Percentiles rank a stretch among this genome's conserved stretches.
These are phyloP conservation scores for Chloroclystis v-ata DNA, from an alignment of 2,888 invertebrate genomes.

Conservation along the genomic window DNA sequence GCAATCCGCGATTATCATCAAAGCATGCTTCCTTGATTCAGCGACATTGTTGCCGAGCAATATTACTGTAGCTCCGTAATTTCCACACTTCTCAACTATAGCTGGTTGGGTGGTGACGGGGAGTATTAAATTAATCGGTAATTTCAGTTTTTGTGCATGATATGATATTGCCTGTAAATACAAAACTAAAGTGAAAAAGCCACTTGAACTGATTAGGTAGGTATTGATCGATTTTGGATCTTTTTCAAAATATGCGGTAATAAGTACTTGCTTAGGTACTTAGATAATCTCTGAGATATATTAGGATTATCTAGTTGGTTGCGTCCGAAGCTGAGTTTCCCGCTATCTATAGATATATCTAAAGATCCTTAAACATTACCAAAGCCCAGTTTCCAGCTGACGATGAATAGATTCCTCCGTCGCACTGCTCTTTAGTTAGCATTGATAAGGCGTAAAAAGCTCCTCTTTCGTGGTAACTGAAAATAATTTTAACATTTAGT, in stretches of 20 bases:
- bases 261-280: too few relatives aligned
- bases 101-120: slow-evolving; percentile 88
- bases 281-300: too few relatives aligned
- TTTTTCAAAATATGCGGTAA: too few relatives aligned
- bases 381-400: slow-evolving; percentile 95
- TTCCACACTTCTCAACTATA: slow-evolving; percentile 86
- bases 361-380: slow-evolving; percentile 34
- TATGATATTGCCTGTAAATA: slow-evolving; percentile 77
- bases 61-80: slow-evolving; percentile 87
- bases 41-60: slow-evolving; percentile 86
- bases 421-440: slow-evolving; percentile 82
- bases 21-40: slow-evolving; percentile 86
- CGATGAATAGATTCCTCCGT: slow-evolving; percentile 88
- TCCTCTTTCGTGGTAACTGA: slow-evolving; percentile 91
- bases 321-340: too few relatives aligned
- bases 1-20: slow-evolving; percentile 81
- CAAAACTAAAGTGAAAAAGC: background rate
- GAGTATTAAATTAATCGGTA: slow-evolving; percentile 89
- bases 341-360: too few relatives aligned
- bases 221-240: too few relatives aligned
- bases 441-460: slow-evolving; percentile 88
- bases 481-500: background rate
- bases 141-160: slow-evolving; percentile 81
- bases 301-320: too few relatives aligned
- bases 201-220: too few relatives aligned